A percentile compares a stretch with the other conserved stretches of the same genome.
Evolutionary conservation across 2,888 invertebrate species (phyloP).

Genomic region (Boloria euphrosyne): DNA sequence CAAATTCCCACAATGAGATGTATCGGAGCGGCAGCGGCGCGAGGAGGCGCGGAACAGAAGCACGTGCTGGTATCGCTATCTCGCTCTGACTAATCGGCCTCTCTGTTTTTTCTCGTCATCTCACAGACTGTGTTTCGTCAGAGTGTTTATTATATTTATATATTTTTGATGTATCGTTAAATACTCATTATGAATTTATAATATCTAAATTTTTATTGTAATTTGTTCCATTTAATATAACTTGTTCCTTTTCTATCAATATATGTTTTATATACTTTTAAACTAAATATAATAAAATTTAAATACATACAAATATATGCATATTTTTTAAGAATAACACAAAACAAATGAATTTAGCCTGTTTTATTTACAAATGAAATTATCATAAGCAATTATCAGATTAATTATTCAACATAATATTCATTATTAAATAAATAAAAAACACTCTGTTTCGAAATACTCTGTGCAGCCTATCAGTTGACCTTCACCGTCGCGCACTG

Average conservation of each 20-base stretch:
- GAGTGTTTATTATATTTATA: conserved; percentile 5
- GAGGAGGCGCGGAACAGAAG: conserved; percentile 63
- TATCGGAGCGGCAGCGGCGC: conserved; percentile 69
- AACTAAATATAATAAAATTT: too few species aligned
- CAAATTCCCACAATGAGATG: conserved; percentile 70
- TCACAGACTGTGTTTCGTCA: conserved; percentile 47
- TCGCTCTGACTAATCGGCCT: conserved; percentile 52
- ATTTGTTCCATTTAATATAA: too few species aligned
- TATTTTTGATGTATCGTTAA: neutral
- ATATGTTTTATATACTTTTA: too few species aligned
- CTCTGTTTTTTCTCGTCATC: conserved; percentile 39
- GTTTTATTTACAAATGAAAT: too few species aligned
- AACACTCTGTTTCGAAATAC: conserved; percentile 51
- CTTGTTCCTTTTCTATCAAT: too few species aligned
- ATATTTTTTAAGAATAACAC: neutral
- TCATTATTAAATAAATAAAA: neutral
- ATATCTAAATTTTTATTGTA: neutral
- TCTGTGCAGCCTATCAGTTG: conserved; percentile 71
- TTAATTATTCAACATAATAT: neutral
- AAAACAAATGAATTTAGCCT: neutral
- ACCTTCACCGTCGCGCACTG: conserved; percentile 72
- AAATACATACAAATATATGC: too few species aligned
- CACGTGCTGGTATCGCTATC: conserved; percentile 70
- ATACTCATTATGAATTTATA: neutral
- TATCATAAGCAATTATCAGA: neutral